Percentiles rank a stretch among this genome's conserved stretches.
Conservation (phyloP, 2,797 vertebrate genomes). For the Pangasius sanitwongsei region DNA sequence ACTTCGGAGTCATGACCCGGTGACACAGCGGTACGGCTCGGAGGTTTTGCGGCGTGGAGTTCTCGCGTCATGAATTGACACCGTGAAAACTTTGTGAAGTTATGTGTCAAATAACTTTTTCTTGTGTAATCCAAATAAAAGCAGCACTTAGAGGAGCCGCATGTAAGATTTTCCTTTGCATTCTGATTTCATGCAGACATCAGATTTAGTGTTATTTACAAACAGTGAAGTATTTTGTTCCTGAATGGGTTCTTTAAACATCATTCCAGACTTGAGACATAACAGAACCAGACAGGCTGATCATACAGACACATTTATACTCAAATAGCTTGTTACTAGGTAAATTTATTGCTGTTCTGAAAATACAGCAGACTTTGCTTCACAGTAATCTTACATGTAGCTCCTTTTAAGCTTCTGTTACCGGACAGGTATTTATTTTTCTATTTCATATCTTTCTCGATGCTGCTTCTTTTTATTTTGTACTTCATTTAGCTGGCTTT, state of each 20-base stretch:
- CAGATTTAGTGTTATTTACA: conserved; percentile 3
- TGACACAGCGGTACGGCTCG: conserved; percentile 82
- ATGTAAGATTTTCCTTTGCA: conserved; percentile 27
- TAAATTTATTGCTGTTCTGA: not conserved
- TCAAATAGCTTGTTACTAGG: conserved; percentile 3
- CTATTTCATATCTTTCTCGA: conserved; percentile 46
- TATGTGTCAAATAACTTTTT: conserved; percentile 33
- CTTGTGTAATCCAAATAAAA: conserved; percentile 42
- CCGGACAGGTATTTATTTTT: conserved; percentile 58
- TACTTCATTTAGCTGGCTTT: conserved; percentile 20
- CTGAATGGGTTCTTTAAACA: not conserved
- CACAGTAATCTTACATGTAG: conserved; percentile 34
- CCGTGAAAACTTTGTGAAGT: conserved; percentile 40
- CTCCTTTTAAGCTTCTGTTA: conserved; percentile 41
- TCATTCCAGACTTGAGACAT: conserved; percentile 2
- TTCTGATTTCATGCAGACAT: not conserved
- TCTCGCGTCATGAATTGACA: conserved; percentile 86
- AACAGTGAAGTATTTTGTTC: not conserved
- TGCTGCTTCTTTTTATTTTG: conserved; percentile 46
- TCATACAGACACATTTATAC: conserved; percentile 9
- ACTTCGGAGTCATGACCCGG: conserved; percentile 77
- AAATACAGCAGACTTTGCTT: not conserved
- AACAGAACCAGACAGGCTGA: not conserved
- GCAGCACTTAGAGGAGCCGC: conserved; percentile 47
- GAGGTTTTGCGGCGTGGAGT: conserved; percentile 91